Evolutionary conservation across 1,140 invertebrate genomes (phyloP).

Genomic region (Colletes gigas): DNA sequence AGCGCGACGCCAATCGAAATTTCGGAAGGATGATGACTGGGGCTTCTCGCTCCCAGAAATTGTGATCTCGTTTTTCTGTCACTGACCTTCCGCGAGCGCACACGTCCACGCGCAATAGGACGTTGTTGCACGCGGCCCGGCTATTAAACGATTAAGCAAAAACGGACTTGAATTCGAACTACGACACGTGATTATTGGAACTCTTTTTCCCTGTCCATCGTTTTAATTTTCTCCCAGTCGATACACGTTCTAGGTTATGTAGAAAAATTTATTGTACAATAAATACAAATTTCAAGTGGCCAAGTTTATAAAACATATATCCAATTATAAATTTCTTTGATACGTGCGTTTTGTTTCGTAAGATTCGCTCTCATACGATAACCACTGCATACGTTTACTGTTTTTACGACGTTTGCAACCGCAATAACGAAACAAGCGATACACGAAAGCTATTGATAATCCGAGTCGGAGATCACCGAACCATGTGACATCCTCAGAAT

Average conservation of each 20-base stretch:
- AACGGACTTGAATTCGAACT: too few relatives aligned
- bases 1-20: slow-evolving; percentile 33
- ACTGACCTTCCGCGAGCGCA: slow-evolving; percentile 58
- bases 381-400: background rate
- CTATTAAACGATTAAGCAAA: background rate
- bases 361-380: background rate
- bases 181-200: background rate
- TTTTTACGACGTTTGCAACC: background rate
- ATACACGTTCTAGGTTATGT: too few relatives aligned
- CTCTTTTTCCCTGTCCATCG: too few relatives aligned
- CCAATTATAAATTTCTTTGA: too few relatives aligned
- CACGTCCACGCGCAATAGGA: background rate
- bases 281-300: too few relatives aligned
- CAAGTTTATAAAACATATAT: too few relatives aligned
- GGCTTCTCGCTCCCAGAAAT: slow-evolving; percentile 40
- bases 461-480: slow-evolving; percentile 11
- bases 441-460: slow-evolving; percentile 18
- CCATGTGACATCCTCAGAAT: slow-evolving; percentile 20
- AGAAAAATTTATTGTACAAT: too few relatives aligned
- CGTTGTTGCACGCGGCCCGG: background rate
- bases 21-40: slow-evolving; percentile 56
- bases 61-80: slow-evolving; percentile 51
- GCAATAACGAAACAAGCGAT: slow-evolving; percentile 10
- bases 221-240: too few relatives aligned
- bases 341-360: too few relatives aligned